Evolutionary conservation across 2,888 invertebrate species (phyloP).

Genomic region (Macropis europaea): DNA sequence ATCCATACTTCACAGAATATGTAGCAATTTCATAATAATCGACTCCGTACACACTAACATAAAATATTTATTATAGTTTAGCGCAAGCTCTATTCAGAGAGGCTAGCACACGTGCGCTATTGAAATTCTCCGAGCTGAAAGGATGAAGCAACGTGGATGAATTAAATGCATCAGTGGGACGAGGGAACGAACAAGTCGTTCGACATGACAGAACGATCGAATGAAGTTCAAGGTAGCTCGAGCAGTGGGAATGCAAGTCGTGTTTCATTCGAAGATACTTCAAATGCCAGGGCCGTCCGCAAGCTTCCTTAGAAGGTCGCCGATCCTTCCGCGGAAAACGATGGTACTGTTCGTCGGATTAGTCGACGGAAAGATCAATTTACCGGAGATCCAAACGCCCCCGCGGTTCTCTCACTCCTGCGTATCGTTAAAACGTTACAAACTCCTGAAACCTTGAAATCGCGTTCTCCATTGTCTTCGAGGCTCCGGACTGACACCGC

Average conservation of each 20-base stretch:
- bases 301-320: constrained; percentile 71
- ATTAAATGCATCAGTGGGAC: constrained; percentile 17
- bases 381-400: constrained; percentile 49
- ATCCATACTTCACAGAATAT: no score
- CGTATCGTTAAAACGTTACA: constrained; percentile 41
- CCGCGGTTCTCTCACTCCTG: constrained; percentile 27
- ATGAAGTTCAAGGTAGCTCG: constrained; percentile 73
- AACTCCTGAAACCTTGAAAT: constrained; percentile 2
- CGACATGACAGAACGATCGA: constrained; percentile 47
- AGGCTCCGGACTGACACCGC: not conserved
- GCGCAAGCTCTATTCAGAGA: no score
- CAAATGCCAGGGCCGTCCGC: constrained; percentile 59
- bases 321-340: constrained; percentile 52
- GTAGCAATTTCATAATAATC: no score
- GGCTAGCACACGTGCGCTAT: no score
- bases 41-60: no score
- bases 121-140: not conserved
- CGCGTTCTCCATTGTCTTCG: constrained; percentile 14
- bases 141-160: not conserved
- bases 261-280: constrained; percentile 60
- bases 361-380: constrained; percentile 49
- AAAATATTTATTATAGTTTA: no score
- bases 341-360: constrained; percentile 41
- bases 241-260: constrained; percentile 65
- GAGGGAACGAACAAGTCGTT: constrained; percentile 7